phyloP scores from a whole-genome alignment of 2,797 vertebrate species.

The Macropodus opercularis region DNA sequence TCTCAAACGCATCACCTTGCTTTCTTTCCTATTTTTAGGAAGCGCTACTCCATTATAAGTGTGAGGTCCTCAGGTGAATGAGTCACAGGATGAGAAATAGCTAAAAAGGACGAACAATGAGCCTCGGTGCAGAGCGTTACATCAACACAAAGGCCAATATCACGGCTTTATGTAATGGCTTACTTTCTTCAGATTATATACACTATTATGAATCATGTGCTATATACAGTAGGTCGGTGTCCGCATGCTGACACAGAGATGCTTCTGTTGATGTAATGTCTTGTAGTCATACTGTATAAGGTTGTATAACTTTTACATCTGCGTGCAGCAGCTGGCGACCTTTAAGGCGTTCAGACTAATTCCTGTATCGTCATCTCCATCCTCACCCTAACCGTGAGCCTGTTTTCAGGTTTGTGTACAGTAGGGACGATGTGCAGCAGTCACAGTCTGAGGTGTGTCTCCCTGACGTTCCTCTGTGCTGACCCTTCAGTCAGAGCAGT shows the following conservation, averaged over 20 bases:
- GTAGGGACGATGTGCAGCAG: slow-evolving; percentile 1
- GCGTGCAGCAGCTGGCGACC: too few species aligned
- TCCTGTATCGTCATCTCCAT: slow-evolving; percentile 20
- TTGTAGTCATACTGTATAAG: background rate
- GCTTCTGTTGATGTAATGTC: background rate
- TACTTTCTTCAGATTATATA: slow-evolving; percentile 17
- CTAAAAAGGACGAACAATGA: background rate
- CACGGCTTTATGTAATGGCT: slow-evolving; percentile 4
- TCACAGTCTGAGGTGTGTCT: slow-evolving; percentile 13
- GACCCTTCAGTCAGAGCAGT: slow-evolving; percentile 13
- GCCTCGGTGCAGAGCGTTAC: slow-evolving; percentile 1
- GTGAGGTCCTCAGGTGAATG: slow-evolving; percentile 34
- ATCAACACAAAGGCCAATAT: background rate
- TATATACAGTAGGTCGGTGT: slow-evolving; percentile 2
- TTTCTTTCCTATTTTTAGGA: slow-evolving; percentile 17
- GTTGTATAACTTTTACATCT: too few species aligned
- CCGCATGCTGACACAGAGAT: background rate
- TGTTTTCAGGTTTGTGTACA: slow-evolving; percentile 21
- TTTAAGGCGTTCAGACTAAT: background rate
- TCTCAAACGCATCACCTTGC: slow-evolving; percentile 4
- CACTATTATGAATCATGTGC: slow-evolving; percentile 36
- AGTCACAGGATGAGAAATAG: slow-evolving; percentile 28
- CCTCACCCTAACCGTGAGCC: slow-evolving; percentile 32
- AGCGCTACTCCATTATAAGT: slow-evolving; percentile 22
- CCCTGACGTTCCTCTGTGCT: slow-evolving; percentile 23